These are phyloP conservation scores for Stramonita haemastoma DNA, from an alignment of 2,888 invertebrate genomes.

Conservation along the genomic window DNA sequence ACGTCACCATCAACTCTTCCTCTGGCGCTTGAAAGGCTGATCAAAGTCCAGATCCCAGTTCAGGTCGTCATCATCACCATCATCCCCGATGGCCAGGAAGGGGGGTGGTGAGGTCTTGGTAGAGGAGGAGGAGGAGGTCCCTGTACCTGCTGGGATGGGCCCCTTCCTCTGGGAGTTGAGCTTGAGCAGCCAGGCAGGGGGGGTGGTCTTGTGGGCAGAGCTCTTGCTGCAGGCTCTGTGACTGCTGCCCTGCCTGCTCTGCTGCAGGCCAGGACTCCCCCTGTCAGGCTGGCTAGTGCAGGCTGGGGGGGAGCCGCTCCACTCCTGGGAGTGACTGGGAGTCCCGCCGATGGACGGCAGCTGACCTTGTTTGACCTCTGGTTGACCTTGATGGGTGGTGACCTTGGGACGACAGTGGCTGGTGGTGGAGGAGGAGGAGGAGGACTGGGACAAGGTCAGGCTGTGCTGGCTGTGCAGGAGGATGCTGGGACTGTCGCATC, in stretches of 20 bases:
- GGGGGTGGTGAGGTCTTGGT: background rate
- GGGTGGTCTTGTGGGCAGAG: slow-evolving; percentile 45
- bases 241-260: background rate
- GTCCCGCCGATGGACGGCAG: slow-evolving; percentile 39
- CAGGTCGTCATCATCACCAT: slow-evolving; percentile 54
- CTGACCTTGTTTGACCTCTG: background rate
- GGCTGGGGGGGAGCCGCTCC: background rate
- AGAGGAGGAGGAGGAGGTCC: slow-evolving; percentile 1
- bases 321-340: slow-evolving; percentile 24
- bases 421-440: background rate
- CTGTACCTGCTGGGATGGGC: slow-evolving; percentile 9
- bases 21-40: slow-evolving; percentile 41
- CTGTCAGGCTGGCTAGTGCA: background rate
- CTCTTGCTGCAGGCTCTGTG: background rate
- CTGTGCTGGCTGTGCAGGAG: slow-evolving; percentile 39
- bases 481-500: slow-evolving; percentile 32
- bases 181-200: slow-evolving; percentile 57
- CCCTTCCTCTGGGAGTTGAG: slow-evolving; percentile 48
- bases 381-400: background rate
- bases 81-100: slow-evolving; percentile 43
- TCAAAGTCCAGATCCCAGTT: slow-evolving; percentile 57
- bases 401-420: background rate
- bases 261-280: background rate
- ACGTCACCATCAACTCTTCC: slow-evolving; percentile 2
- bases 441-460: slow-evolving; percentile 36